Base-by-base conservation (phyloP, 2,888 invertebrate genomes). In the Choreutis nemorana region DNA sequence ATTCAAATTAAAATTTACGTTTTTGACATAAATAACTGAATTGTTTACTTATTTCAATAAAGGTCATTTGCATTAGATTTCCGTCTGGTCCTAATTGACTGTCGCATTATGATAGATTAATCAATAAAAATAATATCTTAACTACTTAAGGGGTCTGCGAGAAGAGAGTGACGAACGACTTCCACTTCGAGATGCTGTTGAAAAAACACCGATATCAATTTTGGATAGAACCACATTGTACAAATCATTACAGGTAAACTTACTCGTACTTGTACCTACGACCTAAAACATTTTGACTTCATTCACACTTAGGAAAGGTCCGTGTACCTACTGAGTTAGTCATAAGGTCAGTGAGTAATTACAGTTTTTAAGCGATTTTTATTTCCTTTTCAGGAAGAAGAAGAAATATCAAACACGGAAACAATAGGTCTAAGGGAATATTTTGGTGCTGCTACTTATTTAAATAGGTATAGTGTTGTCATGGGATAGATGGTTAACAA, bases 131-230 rank as follows among this genome's bases (percentile, higher is more conserved):
- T 6, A 18, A 18, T 18, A 18, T 18, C 10, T n/a, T n/a, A 3
- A n/a, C 4, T n/a, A 9, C 21, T 21, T 15, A 33, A 70, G 70
- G 33, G 55, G 57, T 45, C 40, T 67, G 54, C 81, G 58, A 40
- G 78, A 55, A 47, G 81, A 55, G 53, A 47, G 56, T 14, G 68
- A 68, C 33, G 62, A 71, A 34, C 65, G 86, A 33, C 40, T 86
- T 29, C 88, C 88, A 2, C 57, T 89, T 23, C 77, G 89, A 44
- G 88, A 89, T 52, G 86, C 89, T 0, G 89, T 90, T 1, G 89
- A 90, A 55, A 80, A 75, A 38, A 55, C 83, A 23, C 83, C 81
- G 16, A 77, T 77, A 28, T 55, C 64, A 10, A 49, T 72, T 2
- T 45, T 57, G 21, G 63, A 70, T 33, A 50, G 50, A 18, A 55